phyloP scores from a whole-genome alignment of 2,888 invertebrate genomes.

The Cyrtodaria siliqua region DNA sequence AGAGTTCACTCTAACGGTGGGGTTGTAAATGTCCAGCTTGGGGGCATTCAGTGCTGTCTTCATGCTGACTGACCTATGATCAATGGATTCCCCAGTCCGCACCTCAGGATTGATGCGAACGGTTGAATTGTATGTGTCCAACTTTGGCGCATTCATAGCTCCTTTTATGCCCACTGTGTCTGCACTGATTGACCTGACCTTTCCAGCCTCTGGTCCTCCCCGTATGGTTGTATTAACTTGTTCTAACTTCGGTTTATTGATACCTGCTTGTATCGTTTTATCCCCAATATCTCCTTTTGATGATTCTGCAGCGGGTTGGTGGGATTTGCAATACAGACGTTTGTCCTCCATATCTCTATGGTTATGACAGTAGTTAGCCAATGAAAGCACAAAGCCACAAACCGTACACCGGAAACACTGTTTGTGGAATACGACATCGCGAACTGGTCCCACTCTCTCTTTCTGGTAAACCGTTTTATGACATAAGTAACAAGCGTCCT shows the following conservation, averaged over 20 bases:
- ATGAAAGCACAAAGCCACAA: conserved; percentile 89
- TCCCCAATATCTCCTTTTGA: conserved; percentile 46
- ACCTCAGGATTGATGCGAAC: conserved; percentile 18
- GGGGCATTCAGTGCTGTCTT: conserved; percentile 42
- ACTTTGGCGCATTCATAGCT: conserved; percentile 42
- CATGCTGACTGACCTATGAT: conserved; percentile 22
- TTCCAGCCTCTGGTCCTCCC: conserved; percentile 65
- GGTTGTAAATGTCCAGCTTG: conserved; percentile 29
- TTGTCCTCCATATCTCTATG: conserved; percentile 72
- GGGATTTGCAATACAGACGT: conserved; percentile 79
- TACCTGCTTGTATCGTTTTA: conserved; percentile 44
- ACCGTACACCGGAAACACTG: conserved; percentile 98
- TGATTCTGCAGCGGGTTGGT: conserved; percentile 65
- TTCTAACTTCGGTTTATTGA: conserved; percentile 58
- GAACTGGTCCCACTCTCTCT: conserved; percentile 94
- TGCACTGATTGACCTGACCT: conserved; percentile 41
- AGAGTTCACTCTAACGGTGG: conserved; percentile 23
- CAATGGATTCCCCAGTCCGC: conserved; percentile 6
- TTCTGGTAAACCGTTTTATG: conserved; percentile 97
- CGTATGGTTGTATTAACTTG: conserved; percentile 56
- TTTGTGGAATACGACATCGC: conserved; percentile 96
- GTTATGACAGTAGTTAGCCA: conserved; percentile 79
- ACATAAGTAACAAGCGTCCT: conserved; percentile 91
- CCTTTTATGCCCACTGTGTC: conserved; percentile 29
- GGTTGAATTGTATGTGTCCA: conserved; percentile 30